Evolutionary conservation across 2,113 vertebrate species (phyloP).

Genomic region (Vidua macroura): DNA sequence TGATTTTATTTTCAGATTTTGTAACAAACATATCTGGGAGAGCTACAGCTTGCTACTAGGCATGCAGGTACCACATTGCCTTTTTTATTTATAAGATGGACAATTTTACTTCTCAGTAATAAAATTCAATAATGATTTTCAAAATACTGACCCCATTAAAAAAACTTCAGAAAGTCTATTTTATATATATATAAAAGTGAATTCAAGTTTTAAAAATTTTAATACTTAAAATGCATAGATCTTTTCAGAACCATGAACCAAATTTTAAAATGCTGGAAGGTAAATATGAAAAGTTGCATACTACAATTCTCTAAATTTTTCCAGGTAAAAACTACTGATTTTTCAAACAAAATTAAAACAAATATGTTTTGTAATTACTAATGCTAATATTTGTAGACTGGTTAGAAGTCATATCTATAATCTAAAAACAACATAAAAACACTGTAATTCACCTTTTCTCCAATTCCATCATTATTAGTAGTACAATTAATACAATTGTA

Average conservation of each 20-base stretch:
- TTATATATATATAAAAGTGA: background rate
- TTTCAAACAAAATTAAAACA: background rate
- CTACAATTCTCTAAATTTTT: background rate
- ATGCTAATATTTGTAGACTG: background rate
- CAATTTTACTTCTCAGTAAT: background rate
- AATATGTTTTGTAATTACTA: background rate
- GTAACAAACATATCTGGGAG: background rate
- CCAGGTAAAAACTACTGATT: background rate
- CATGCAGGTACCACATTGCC: background rate
- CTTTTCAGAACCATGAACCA: background rate
- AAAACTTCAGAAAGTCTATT: background rate
- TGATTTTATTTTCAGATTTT: background rate
- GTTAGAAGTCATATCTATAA: background rate
- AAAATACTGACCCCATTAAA: background rate
- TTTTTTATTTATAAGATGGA: slow-evolving; percentile 29
- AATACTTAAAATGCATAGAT: background rate
- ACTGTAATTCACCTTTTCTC: background rate
- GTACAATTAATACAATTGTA: background rate
- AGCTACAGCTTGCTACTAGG: background rate
- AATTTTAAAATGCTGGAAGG: background rate
- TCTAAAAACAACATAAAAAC: background rate
- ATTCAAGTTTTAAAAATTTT: background rate
- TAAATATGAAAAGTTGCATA: background rate
- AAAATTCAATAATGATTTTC: background rate
- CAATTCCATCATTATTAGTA: background rate